Evolutionary conservation across 1,140 invertebrate species (phyloP), one percentile per base, ranked within the genome.

Genomic region (Drosophila albomicans): DNA sequence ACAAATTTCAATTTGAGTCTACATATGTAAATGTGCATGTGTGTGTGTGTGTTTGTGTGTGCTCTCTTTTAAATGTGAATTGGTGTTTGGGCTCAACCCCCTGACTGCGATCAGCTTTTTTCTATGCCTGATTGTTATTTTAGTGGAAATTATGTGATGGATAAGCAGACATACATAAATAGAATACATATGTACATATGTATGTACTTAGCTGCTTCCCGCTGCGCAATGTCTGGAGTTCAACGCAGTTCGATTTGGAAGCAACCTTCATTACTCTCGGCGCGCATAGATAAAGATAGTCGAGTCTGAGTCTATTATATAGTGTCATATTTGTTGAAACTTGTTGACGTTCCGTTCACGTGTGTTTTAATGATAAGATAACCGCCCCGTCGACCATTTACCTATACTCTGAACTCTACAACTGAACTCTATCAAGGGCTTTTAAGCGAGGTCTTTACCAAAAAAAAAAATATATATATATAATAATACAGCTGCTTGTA

Each of bases 341-440:
- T 65, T 66, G 62, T 82, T 86, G 43, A 30, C 52, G 70, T 81
- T 86, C 62, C 46, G 70, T 78, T 63, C 82, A 81, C 82, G 82
- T 85, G 82, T 64, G 54, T 38, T 61, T 80, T 75, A 86, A 81
- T 79, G 82, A 85, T 85, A 86, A 86, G 82, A 86, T 86, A 70
- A 69, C 20, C 20, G 52, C 28, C 2, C 3, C 5, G 11, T 20
- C 7, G 38, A 46, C 15, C 38, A 52, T 64, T 61, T 61, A 65
- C 59, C 78, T 72, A 54, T 41, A 63, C 56, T 68, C 28, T 84
- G 74, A 85, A 81, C 78, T 78, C 78, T 75, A 10, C 3, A 16
- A 15, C 6, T 57, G 81, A 85, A 85, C 81, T 81, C 78, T 71
- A 7, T 15, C 73, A 72, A 86, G 78, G 78, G 78, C 78, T 75